phyloP scores from a whole-genome alignment of 2,113 vertebrate species.

The Amphiprion percula region DNA sequence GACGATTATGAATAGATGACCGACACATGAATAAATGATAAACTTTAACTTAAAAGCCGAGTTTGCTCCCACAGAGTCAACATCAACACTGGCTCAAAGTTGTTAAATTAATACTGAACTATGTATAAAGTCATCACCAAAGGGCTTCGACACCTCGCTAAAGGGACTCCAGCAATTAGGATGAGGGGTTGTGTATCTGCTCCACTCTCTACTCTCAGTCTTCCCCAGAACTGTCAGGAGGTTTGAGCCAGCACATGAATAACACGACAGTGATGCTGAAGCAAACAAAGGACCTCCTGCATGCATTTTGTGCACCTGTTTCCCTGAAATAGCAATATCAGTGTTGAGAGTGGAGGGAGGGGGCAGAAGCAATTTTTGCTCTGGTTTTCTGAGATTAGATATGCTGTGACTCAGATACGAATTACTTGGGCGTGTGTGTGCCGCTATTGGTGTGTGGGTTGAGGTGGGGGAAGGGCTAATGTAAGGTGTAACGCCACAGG shows the following conservation, averaged over 20 bases:
- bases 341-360: conserved; percentile 21
- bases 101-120: conserved; percentile 8
- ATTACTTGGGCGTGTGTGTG: conserved; percentile 46
- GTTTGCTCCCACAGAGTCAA: not conserved
- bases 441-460: not conserved
- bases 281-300: conserved; percentile 58
- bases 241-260: conserved; percentile 43
- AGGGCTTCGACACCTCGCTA: conserved; percentile 27
- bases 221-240: conserved; percentile 26
- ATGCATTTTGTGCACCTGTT: conserved; percentile 53
- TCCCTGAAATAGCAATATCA: conserved; percentile 57
- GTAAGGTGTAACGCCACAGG: conserved; percentile 25
- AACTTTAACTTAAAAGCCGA: not conserved
- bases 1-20: too few species aligned
- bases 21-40: not conserved
- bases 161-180: conserved; percentile 37
- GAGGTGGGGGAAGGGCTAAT: not conserved
- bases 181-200: not conserved
- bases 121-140: conserved; percentile 11
- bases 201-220: conserved; percentile 8
- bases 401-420: conserved; percentile 71
- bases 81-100: not conserved
- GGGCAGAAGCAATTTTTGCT: conserved; percentile 66
- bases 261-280: conserved; percentile 33
- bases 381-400: conserved; percentile 74